These are phyloP conservation scores for Lichenostomus cassidix DNA, from an alignment of 2,113 vertebrate genomes.

Conservation along the genomic window DNA sequence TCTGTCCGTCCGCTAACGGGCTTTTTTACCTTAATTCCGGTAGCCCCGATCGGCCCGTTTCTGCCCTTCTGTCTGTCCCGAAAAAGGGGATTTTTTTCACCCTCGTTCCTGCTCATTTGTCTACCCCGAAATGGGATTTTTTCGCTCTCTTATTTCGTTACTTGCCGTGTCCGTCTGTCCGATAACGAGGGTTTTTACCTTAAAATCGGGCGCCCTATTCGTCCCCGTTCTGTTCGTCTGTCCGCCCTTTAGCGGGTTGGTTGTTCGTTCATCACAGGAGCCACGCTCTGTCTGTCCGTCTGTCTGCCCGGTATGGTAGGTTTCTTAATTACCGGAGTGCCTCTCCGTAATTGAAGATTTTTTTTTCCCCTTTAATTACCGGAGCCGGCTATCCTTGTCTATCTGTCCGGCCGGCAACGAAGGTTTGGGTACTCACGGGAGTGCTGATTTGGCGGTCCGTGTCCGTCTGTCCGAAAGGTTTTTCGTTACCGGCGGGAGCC, in stretches of 20 bases:
- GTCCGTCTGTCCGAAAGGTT: background rate
- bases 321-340: background rate
- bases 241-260: background rate
- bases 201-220: background rate
- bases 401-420: background rate
- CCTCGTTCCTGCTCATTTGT: background rate
- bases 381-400: too few relatives aligned
- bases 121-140: background rate
- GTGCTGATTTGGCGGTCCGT: background rate
- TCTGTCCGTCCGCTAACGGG: background rate
- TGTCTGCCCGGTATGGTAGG: rapidly evolving
- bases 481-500: background rate
- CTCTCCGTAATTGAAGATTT: background rate
- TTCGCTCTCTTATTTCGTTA: background rate
- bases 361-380: background rate
- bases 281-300: background rate
- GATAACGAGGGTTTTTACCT: background rate
- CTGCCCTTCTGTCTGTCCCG: background rate
- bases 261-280: background rate
- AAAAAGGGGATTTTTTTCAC: background rate
- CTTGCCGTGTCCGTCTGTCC: background rate
- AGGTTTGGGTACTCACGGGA: background rate
- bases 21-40: background rate
- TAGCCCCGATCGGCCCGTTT: background rate
- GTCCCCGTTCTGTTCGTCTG: background rate